A percentile compares a stretch with the other conserved stretches of the same genome.
Conservation (phyloP, 1,140 invertebrate species). For the Pentalonia nigronervosa region DNA sequence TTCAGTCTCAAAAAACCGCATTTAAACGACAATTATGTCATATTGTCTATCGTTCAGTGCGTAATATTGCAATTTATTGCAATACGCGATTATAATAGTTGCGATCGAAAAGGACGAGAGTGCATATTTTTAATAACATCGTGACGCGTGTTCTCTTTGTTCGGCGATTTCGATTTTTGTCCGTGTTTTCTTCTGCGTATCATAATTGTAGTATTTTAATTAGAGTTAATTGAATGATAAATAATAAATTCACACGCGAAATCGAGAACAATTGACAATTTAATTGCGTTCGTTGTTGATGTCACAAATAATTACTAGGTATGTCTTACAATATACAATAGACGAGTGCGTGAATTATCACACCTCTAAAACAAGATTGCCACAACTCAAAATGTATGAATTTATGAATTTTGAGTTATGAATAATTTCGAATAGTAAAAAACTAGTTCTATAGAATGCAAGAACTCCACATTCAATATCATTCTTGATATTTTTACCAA, state of each 20-base stretch:
- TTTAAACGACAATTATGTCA: neutral
- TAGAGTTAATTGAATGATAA: neutral
- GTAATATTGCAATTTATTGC: neutral
- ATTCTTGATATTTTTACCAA: too few species aligned
- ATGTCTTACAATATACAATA: neutral
- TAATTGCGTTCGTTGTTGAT: neutral
- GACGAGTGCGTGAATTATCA: neutral
- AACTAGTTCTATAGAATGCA: too few species aligned
- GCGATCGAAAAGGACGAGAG: neutral
- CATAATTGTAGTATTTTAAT: neutral
- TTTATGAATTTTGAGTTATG: too few species aligned
- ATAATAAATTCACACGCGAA: neutral
- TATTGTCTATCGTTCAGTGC: neutral
- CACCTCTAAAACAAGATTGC: too few species aligned
- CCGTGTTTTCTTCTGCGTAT: neutral
- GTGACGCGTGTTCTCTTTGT: neutral
- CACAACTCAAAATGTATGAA: too few species aligned
- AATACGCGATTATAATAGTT: neutral
- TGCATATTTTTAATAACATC: neutral
- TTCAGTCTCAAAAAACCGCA: neutral
- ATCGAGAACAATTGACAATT: neutral
- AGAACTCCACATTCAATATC: too few species aligned
- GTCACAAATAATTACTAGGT: constrained; percentile 3
- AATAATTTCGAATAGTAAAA: too few species aligned
- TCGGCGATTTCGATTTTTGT: neutral